Conservation (phyloP, 2,113 vertebrate species). For the Planiliza haematocheilus region DNA sequence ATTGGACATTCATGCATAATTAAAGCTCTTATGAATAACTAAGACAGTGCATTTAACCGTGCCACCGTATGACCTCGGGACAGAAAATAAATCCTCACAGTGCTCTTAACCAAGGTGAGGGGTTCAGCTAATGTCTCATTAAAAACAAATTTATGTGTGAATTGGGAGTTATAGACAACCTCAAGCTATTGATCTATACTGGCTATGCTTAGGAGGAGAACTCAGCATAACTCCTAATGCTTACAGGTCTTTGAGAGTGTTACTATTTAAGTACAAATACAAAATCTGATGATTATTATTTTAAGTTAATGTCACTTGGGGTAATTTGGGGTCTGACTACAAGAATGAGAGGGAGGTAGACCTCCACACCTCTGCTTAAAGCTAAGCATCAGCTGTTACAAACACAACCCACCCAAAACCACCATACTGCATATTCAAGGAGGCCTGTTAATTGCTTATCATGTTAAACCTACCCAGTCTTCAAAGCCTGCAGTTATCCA, state of each 20-base stretch:
- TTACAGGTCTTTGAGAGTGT: neutral
- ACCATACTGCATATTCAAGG: no score
- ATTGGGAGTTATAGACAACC: constrained; percentile 34
- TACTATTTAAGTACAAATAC: neutral
- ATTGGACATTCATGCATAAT: constrained; percentile 64
- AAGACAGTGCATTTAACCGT: constrained; percentile 32
- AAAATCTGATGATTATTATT: neutral
- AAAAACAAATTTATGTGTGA: constrained; percentile 50
- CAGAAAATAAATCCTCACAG: constrained; percentile 57
- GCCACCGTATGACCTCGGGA: constrained; percentile 6
- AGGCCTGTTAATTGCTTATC: no score
- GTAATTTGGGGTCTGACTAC: no score
- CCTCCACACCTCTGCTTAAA: no score
- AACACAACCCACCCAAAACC: no score
- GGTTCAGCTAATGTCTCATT: constrained; percentile 56
- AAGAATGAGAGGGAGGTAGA: no score
- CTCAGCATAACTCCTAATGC: neutral
- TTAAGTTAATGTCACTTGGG: neutral
- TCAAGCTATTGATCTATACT: constrained; percentile 46
- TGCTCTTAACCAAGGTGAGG: constrained; percentile 58
- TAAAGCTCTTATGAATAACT: constrained; percentile 72
- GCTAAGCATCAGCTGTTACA: no score
- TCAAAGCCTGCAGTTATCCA: no score
- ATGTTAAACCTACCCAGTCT: no score
- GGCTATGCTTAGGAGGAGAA: neutral